Conservation (phyloP, 2,113 vertebrate species). For the Zootoca vivipara region DNA sequence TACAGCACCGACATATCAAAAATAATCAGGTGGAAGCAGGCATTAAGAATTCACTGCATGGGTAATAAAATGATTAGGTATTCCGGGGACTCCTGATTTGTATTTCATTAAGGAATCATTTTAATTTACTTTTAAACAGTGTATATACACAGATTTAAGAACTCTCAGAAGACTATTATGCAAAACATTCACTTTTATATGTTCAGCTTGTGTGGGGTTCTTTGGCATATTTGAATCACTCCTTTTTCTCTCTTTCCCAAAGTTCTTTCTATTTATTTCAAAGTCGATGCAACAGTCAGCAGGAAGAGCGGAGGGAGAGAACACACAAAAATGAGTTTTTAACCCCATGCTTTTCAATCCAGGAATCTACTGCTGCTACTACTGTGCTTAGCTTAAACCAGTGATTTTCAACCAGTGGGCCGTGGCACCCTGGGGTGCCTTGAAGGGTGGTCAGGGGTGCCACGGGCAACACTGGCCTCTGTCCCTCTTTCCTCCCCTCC, state of each 20-base stretch:
- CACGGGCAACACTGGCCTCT: no score
- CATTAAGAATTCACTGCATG: constrained; percentile 83
- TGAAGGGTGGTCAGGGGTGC: no score
- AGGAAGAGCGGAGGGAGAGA: neutral
- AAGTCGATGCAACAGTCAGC: constrained; percentile 61
- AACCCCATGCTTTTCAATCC: neutral
- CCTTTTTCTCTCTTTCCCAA: constrained; percentile 18
- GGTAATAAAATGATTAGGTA: constrained; percentile 83
- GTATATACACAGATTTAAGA: constrained; percentile 81
- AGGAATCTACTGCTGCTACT: neutral
- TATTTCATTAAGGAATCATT: constrained; percentile 85
- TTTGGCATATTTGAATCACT: constrained; percentile 63
- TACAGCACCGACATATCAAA: constrained; percentile 81
- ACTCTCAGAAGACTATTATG: constrained; percentile 76
- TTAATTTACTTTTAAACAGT: constrained; percentile 85
- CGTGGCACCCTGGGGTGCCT: no score
- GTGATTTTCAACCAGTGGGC: no score
- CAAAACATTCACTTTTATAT: constrained; percentile 73
- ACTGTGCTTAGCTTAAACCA: no score
- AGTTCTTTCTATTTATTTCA: constrained; percentile 72
- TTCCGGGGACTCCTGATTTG: constrained; percentile 81
- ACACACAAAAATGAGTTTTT: neutral
- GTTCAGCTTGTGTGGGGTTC: constrained; percentile 42
- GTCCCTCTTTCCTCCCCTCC: no score
- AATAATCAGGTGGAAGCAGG: constrained; percentile 79